Evolutionary conservation across 1,140 invertebrate species (phyloP), one percentile per base, ranked within the genome.

Genomic region (Zophobas atratus): DNA sequence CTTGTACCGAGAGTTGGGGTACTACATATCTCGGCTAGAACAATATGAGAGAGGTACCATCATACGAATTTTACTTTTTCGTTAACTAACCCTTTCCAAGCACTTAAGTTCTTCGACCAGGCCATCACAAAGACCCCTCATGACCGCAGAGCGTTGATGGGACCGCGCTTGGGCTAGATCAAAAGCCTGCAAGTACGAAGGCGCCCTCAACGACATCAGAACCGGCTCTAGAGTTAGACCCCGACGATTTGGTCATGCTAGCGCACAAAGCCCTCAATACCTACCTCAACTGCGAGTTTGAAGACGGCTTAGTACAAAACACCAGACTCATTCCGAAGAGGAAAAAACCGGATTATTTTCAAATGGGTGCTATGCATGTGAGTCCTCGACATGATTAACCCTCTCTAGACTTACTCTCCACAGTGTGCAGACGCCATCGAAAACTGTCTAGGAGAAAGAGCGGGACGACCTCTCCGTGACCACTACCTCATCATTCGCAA

Each of bases 251-350:
- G 84, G 86, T 84, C 39, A 86, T 88, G 1, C 81, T 86, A 8
- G 89, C 89, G 46, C 87, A 89, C 83, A 88, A 88, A 82, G 85
- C 88, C n/a, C 84, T 87, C 0, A 88, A 88, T n/a, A 87, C 88
- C 80, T 90, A 89, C 77, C 86, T 89, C 0, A 88, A 87, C 85
- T 88, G 88, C 33, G 89, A 90, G 76, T 90, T 90, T 81, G 89
- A 90, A 81, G 85, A 88, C 76, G 89, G 88, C 0, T 82, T 90
- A 2, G 87, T 90, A 1, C 87, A 88, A 81, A 90, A 90, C 80
- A 86, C 84, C 48, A 82, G 88, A 6, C 85, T 87, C 5, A 75
- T 86, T 0, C 84, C 88, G 32, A 77, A 81, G 46, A 83, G 89
- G n/a, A 85, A 85, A 48, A 88, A 89, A 82, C 89, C 89, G 4